Conservation (phyloP, 2,113 vertebrate species). For the Naja naja region DNA sequence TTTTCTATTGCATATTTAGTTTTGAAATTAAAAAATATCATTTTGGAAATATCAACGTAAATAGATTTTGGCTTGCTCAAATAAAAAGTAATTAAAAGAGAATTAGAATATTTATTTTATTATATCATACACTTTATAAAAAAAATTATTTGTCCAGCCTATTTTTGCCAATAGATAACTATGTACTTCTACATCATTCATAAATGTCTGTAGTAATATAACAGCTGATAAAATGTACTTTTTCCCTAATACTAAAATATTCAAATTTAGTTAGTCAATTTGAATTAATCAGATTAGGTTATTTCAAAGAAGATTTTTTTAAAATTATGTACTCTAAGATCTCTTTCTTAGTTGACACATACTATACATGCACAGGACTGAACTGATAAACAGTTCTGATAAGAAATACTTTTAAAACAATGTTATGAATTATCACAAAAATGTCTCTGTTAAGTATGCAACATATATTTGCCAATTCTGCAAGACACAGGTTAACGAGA, state of each 20-base stretch:
- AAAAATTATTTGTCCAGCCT: conserved; percentile 29
- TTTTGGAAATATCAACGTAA: conserved; percentile 18
- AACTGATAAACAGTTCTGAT: conserved; percentile 17
- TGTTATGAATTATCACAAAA: neutral
- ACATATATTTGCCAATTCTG: conserved; percentile 48
- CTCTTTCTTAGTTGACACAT: neutral
- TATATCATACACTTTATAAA: conserved; percentile 40
- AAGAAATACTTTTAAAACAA: conserved; percentile 42
- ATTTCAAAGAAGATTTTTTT: neutral
- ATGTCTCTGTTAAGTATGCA: neutral
- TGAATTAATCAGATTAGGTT: conserved; percentile 28
- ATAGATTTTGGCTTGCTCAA: neutral
- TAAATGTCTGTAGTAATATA: neutral
- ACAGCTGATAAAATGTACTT: neutral
- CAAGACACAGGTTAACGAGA: conserved; percentile 17
- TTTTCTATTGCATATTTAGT: conserved; percentile 13
- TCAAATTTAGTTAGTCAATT: neutral
- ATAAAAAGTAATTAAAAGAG: conserved; percentile 12
- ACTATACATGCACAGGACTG: neutral
- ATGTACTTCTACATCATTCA: neutral
- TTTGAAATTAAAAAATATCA: conserved; percentile 24
- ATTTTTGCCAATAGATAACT: neutral
- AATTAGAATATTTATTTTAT: conserved; percentile 54
- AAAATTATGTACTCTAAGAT: neutral
- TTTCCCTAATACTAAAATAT: conserved; percentile 17